Percentiles rank a stretch among this genome's conserved stretches.
Conservation (phyloP, 2,113 vertebrate species). For the Cyphotilapia sp. region DNA sequence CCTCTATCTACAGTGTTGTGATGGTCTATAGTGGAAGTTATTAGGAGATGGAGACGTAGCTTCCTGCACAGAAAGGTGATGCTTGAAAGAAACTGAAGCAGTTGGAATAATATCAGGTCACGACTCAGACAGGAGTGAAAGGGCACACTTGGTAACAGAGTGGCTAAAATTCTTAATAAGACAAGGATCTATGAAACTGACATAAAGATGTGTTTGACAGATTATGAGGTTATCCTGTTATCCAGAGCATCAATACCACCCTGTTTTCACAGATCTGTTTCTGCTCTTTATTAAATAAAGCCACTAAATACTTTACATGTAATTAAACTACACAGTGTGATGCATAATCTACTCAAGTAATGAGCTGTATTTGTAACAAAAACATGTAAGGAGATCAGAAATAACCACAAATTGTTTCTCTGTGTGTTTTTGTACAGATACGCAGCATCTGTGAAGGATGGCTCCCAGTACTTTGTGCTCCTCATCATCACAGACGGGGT, state of each 20-base stretch:
- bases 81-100: background rate
- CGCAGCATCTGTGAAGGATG: conserved; percentile 87
- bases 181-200: background rate
- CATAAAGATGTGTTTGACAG: background rate
- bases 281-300: background rate
- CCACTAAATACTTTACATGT: background rate
- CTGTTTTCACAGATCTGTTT: background rate
- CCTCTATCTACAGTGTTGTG: background rate
- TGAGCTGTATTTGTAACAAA: background rate
- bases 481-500: conserved; percentile 94
- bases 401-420: background rate
- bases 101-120: background rate
- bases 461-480: conserved; percentile 95
- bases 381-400: background rate
- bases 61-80: background rate
- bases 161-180: background rate
- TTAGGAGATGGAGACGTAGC: background rate
- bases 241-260: background rate
- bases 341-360: background rate
- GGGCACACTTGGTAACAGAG: background rate
- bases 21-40: background rate
- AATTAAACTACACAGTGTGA: background rate
- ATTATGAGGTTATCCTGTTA: background rate
- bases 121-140: background rate
- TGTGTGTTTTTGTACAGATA: conserved; percentile 70